These are phyloP conservation scores for Typhlichthys eigenmanni DNA, from an alignment of 2,797 vertebrate species.

Conservation along the genomic window DNA sequence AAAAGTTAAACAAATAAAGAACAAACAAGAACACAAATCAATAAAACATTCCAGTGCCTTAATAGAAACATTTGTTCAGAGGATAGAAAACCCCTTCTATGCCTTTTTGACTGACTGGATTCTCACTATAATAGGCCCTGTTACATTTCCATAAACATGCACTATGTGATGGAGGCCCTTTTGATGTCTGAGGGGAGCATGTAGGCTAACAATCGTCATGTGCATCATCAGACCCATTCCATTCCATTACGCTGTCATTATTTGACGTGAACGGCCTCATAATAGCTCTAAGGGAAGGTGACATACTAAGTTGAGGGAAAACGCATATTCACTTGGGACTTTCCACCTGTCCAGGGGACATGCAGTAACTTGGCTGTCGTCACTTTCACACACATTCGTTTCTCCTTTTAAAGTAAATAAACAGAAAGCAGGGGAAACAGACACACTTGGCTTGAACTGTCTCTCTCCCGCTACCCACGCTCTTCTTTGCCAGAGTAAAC, in stretches of 20 bases:
- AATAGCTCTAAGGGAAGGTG: background rate
- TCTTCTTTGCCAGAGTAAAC: background rate
- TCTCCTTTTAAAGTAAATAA: too few species aligned
- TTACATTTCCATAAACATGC: background rate
- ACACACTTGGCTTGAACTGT: background rate
- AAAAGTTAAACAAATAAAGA: too few species aligned
- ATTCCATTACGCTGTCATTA: too few species aligned
- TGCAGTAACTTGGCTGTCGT: background rate
- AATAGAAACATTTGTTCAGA: too few species aligned
- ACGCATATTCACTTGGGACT: background rate
- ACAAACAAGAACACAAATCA: too few species aligned
- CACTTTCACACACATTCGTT: too few species aligned
- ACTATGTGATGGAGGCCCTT: background rate
- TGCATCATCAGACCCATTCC: conserved; percentile 6
- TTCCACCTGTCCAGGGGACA: conserved; percentile 7
- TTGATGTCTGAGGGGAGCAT: background rate
- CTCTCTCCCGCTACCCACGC: background rate
- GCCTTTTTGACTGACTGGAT: too few species aligned
- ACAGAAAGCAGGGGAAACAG: background rate
- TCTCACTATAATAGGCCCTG: too few species aligned
- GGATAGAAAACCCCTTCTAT: too few species aligned
- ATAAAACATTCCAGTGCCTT: too few species aligned
- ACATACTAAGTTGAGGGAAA: background rate
- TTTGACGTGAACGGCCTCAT: too few species aligned
- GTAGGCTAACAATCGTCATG: background rate